phyloP scores from a whole-genome alignment of 2,113 vertebrate genomes.

The Scortum barcoo region DNA sequence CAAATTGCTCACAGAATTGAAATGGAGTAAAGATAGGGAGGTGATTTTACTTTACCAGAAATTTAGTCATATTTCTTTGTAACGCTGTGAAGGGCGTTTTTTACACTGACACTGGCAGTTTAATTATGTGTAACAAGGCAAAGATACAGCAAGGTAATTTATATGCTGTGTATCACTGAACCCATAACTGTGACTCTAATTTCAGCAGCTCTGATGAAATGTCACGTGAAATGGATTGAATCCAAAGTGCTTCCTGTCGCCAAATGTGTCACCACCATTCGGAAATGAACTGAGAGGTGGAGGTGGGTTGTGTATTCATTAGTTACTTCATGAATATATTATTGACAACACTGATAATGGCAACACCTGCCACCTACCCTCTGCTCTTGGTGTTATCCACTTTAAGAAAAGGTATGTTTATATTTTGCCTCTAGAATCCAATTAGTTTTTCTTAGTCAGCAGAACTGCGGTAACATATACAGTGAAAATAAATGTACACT shows the following conservation, averaged over 20 bases:
- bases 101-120: slow-evolving; percentile 51
- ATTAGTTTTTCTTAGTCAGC: slow-evolving; percentile 31
- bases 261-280: slow-evolving; percentile 37
- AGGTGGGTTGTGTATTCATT: slow-evolving; percentile 32
- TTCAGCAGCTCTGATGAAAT: slow-evolving; percentile 63
- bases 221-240: slow-evolving; percentile 56
- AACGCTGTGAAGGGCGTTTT: slow-evolving; percentile 24
- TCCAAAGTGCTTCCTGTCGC: slow-evolving; percentile 23
- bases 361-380: slow-evolving; percentile 5
- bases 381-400: not conserved
- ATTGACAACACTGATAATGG: slow-evolving; percentile 34
- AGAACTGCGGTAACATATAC: slow-evolving; percentile 14
- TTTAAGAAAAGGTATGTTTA: slow-evolving; percentile 9
- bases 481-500: slow-evolving; percentile 25
- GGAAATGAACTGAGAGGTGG: slow-evolving; percentile 24
- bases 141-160: slow-evolving; percentile 53
- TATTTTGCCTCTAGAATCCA: slow-evolving; percentile 31
- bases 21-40: not conserved
- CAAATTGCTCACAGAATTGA: slow-evolving; percentile 28
- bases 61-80: slow-evolving; percentile 40
- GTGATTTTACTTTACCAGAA: slow-evolving; percentile 44
- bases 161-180: slow-evolving; percentile 46
- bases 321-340: slow-evolving; percentile 56
- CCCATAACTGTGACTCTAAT: slow-evolving; percentile 44
- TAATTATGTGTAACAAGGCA: slow-evolving; percentile 67